A percentile compares a stretch with the other conserved stretches of the same genome.
phyloP scores from a whole-genome alignment of 2,888 invertebrate species.

The Aleiodes leptofemur region DNA sequence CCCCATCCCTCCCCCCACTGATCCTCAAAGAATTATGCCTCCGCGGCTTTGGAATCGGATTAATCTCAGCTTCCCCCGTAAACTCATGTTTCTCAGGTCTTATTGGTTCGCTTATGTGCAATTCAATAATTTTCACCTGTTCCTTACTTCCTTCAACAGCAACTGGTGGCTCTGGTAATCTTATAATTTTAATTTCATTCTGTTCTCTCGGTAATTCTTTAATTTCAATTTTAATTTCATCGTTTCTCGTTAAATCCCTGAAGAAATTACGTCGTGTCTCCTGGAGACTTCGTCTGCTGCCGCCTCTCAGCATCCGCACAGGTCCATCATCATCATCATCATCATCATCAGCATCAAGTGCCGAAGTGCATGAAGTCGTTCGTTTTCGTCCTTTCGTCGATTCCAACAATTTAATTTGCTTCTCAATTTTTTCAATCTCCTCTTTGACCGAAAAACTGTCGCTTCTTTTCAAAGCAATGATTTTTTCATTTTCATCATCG shows the following conservation, averaged over 20 bases:
- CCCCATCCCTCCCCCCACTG: constrained; percentile 31
- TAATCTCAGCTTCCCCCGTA: constrained; percentile 57
- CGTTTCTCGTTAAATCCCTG: constrained; percentile 58
- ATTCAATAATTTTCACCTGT: constrained; percentile 74
- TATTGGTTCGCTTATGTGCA: constrained; percentile 77
- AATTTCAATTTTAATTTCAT: constrained; percentile 63
- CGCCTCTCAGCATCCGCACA: constrained; percentile 31
- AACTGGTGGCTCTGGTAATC: constrained; percentile 63
- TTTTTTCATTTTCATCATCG: constrained; percentile 60
- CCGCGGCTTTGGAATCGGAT: constrained; percentile 79
- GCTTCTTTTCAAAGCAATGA: constrained; percentile 56
- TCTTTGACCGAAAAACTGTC: constrained; percentile 70
- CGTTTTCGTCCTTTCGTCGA: constrained; percentile 52
- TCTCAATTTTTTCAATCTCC: constrained; percentile 70
- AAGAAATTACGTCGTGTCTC: constrained; percentile 68
- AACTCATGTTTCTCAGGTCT: constrained; percentile 67
- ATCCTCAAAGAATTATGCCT: constrained; percentile 72
- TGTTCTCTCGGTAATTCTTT: constrained; percentile 67
- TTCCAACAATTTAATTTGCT: constrained; percentile 68
- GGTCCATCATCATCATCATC: background rate
- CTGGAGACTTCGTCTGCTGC: constrained; percentile 61
- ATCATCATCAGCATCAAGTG: constrained; percentile 47
- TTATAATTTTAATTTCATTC: constrained; percentile 66
- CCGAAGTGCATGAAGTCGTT: constrained; percentile 48
- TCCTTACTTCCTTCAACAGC: constrained; percentile 59